These are phyloP conservation scores for Ctenomys sociabilis DNA, from an alignment of 2,113 vertebrate species.

Conservation along the genomic window DNA sequence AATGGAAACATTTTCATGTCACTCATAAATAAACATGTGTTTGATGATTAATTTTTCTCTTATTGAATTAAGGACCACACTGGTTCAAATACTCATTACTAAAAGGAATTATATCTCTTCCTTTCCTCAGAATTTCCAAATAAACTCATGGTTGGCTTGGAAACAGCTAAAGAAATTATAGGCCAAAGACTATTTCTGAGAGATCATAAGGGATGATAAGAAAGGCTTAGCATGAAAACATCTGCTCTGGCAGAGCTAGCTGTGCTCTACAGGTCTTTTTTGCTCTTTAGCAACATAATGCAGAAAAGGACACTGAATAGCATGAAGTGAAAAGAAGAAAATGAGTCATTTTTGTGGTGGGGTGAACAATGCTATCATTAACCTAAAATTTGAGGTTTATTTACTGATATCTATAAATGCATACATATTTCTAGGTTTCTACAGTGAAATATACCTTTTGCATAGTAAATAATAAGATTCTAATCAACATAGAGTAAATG, in stretches of 20 bases:
- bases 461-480: neutral
- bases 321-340: neutral
- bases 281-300: neutral
- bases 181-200: neutral
- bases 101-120: neutral
- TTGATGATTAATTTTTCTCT: neutral
- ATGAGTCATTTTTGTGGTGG: neutral
- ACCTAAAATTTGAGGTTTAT: neutral
- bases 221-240: neutral
- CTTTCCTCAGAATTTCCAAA: neutral
- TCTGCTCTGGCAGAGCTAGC: neutral
- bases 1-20: neutral
- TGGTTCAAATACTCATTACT: constrained; percentile 26
- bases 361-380: neutral
- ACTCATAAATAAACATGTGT: neutral
- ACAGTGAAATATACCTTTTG: neutral
- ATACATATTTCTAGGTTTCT: neutral
- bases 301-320: neutral
- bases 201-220: neutral
- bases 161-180: constrained; percentile 3
- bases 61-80: neutral
- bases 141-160: neutral
- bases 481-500: neutral
- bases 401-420: neutral
- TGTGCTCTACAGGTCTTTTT: neutral